phyloP scores from a whole-genome alignment of 2,888 invertebrate species.

The Drosophila subsilvestris region DNA sequence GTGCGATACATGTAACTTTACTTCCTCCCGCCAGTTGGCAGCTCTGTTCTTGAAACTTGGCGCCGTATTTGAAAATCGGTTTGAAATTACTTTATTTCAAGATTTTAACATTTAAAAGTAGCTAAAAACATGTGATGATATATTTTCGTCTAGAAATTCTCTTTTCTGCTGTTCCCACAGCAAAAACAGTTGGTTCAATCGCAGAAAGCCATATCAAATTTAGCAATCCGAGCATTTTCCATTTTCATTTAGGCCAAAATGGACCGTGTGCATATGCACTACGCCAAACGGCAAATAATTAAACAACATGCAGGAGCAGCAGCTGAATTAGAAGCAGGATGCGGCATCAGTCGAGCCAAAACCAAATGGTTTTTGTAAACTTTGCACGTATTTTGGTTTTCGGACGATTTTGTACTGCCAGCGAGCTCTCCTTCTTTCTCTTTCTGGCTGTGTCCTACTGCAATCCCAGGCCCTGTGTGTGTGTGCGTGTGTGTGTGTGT shows the following conservation, averaged over 20 bases:
- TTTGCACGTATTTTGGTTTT: slow-evolving; percentile 72
- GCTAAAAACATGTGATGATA: too few species aligned
- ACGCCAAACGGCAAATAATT: slow-evolving; percentile 63
- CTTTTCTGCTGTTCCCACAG: background rate
- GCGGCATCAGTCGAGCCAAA: slow-evolving; percentile 43
- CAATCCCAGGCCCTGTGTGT: slow-evolving; percentile 2
- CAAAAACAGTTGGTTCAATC: background rate
- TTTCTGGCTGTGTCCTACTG: slow-evolving; percentile 36
- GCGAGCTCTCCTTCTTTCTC: slow-evolving; percentile 7
- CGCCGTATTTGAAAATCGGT: background rate
- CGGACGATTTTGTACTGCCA: slow-evolving; percentile 57
- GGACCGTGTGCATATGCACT: background rate
- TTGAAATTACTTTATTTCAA: background rate
- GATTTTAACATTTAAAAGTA: too few species aligned
- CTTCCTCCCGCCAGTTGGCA: background rate
- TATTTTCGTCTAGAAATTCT: background rate
- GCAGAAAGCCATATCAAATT: slow-evolving; percentile 6
- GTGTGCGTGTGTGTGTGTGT: slow-evolving; percentile 1
- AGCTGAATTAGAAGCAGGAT: slow-evolving; percentile 36
- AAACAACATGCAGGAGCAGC: slow-evolving; percentile 49
- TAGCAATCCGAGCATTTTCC: slow-evolving; percentile 2
- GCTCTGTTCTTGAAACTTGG: background rate
- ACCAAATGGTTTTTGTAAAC: slow-evolving; percentile 72
- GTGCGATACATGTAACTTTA: background rate
- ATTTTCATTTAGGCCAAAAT: background rate